These are phyloP conservation scores for Drosophila atripex DNA, from an alignment of 2,888 invertebrate species.

Conservation along the genomic window DNA sequence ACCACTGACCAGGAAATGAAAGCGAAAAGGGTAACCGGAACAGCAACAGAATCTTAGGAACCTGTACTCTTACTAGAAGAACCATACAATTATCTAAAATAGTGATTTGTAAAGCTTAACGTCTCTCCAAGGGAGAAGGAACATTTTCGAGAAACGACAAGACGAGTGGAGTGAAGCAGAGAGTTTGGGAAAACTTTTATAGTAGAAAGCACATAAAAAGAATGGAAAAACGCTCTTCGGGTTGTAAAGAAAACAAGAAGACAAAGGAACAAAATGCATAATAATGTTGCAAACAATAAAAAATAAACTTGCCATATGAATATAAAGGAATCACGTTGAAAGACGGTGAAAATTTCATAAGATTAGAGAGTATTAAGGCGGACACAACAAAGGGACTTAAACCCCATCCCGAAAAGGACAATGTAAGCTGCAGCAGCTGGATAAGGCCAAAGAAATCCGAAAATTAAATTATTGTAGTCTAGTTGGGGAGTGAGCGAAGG, in stretches of 20 bases:
- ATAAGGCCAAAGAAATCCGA: conserved; percentile 19
- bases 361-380: conserved; percentile 39
- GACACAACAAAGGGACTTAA: conserved; percentile 22
- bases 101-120: conserved; percentile 44
- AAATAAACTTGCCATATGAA: conserved; percentile 81
- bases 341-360: conserved; percentile 39
- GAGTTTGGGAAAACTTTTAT: conserved; percentile 51
- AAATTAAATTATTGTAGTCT: conserved; percentile 40
- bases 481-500: conserved; percentile 18
- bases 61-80: conserved; percentile 19
- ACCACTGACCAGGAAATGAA: conserved; percentile 19
- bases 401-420: conserved; percentile 41
- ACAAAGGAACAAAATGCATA: conserved; percentile 25
- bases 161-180: conserved; percentile 28
- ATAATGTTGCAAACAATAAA: conserved; percentile 72
- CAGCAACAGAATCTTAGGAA: conserved; percentile 30
- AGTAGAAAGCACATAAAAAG: conserved; percentile 35
- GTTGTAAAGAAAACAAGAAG: conserved; percentile 63
- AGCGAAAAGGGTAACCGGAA: conserved; percentile 26
- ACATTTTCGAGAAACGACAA: conserved; percentile 22
- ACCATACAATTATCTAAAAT: conserved; percentile 24
- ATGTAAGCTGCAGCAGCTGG: conserved; percentile 59
- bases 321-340: conserved; percentile 37
- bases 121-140: conserved; percentile 21
- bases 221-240: conserved; percentile 62